These are phyloP conservation scores for Melinaea marsaeus DNA, from an alignment of 2,888 invertebrate species.

Conservation along the genomic window DNA sequence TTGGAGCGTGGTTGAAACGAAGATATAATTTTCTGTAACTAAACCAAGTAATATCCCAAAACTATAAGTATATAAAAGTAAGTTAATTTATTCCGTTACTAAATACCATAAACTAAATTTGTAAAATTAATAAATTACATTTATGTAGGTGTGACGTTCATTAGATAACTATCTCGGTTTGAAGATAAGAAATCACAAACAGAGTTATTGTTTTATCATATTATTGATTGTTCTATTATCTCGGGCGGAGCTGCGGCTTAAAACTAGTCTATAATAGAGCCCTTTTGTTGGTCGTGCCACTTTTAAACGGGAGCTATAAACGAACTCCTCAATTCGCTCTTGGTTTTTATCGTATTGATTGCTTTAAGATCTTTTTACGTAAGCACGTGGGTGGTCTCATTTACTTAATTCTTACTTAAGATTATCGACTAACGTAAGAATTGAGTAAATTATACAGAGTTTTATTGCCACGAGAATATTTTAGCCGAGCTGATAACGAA, in stretches of 20 bases:
- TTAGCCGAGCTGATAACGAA: neutral
- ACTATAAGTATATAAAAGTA: neutral
- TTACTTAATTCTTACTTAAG: neutral
- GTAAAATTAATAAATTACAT: too few species aligned
- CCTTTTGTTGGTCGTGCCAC: too few species aligned
- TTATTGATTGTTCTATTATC: too few species aligned
- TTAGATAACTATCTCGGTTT: too few species aligned
- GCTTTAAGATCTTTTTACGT: neutral
- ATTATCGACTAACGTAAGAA: neutral
- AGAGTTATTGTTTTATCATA: too few species aligned
- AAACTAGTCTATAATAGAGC: too few species aligned
- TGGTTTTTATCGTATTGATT: neutral
- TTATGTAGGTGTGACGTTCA: too few species aligned
- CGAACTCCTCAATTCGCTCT: neutral
- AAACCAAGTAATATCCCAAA: constrained; percentile 6
- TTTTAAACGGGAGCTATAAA: too few species aligned
- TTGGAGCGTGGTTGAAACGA: constrained; percentile 12
- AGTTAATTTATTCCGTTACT: too few species aligned
- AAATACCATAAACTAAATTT: too few species aligned
- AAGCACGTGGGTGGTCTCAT: neutral
- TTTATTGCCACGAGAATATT: neutral
- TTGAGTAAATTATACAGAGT: neutral
- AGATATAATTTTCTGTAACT: constrained; percentile 7
- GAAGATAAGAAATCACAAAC: too few species aligned
- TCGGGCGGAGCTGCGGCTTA: too few species aligned